A percentile compares a stretch with the other conserved stretches of the same genome.
These are phyloP conservation scores for Rutilus rutilus DNA, from an alignment of 2,113 vertebrate species.

Conservation along the genomic window DNA sequence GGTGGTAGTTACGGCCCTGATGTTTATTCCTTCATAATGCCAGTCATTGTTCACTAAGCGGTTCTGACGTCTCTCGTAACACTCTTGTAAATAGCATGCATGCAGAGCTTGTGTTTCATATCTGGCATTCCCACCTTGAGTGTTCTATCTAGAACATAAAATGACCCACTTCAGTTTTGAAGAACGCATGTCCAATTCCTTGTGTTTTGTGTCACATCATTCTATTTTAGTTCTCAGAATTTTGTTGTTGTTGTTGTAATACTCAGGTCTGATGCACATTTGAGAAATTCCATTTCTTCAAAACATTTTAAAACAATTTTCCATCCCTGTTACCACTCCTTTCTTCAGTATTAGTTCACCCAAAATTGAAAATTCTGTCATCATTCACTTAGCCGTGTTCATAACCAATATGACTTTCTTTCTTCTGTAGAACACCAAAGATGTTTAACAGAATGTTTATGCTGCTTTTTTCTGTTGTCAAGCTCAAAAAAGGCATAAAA, in stretches of 20 bases:
- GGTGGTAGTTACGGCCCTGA: background rate
- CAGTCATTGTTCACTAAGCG: slow-evolving; percentile 63
- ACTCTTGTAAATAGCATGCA: slow-evolving; percentile 5
- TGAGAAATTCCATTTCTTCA: background rate
- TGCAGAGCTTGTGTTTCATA: slow-evolving; percentile 8
- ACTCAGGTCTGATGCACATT: background rate
- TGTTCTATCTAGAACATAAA: background rate
- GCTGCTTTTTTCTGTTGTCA: background rate
- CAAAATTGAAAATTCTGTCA: background rate
- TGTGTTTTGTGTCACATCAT: background rate
- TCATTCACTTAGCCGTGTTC: background rate
- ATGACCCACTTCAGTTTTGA: background rate
- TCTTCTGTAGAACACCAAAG: background rate
- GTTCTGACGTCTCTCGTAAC: background rate
- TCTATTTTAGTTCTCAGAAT: background rate
- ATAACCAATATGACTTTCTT: background rate
- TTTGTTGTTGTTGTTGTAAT: background rate
- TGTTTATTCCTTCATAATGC: slow-evolving; percentile 13
- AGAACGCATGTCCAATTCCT: background rate
- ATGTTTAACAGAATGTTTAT: background rate
- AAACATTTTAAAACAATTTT: background rate
- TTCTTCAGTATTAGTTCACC: background rate
- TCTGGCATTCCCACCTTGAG: background rate
- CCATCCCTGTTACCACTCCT: background rate
- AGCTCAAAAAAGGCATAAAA: background rate